A percentile compares a stretch with the other conserved stretches of the same genome.
phyloP scores from a whole-genome alignment of 2,797 vertebrate species.

The Streptopelia turtur region DNA sequence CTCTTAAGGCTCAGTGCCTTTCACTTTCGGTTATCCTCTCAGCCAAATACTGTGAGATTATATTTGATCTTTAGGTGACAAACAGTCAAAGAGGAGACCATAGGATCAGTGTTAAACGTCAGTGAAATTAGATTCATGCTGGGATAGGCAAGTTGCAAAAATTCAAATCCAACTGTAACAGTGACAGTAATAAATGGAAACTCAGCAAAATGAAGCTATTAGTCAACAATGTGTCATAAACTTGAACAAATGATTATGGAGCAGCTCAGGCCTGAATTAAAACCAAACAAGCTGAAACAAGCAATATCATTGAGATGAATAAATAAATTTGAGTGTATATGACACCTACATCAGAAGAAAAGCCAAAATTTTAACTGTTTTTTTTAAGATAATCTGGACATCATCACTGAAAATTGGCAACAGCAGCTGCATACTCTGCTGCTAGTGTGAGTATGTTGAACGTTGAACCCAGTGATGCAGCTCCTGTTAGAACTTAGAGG shows the following conservation, averaged over 20 bases:
- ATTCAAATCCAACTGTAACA: constrained; percentile 33
- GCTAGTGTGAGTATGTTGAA: not conserved
- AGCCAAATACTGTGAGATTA: constrained; percentile 48
- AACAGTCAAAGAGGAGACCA: constrained; percentile 27
- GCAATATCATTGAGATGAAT: not conserved
- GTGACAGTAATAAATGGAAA: constrained; percentile 60
- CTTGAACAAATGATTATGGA: not conserved
- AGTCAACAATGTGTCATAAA: constrained; percentile 46
- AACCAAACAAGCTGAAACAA: constrained; percentile 29
- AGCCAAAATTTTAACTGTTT: not conserved
- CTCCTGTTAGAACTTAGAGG: not conserved
- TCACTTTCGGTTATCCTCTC: constrained; percentile 50
- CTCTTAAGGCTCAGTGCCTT: not conserved
- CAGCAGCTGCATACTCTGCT: not conserved
- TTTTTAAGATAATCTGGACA: constrained; percentile 24
- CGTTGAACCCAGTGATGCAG: not conserved
- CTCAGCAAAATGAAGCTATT: constrained; percentile 57
- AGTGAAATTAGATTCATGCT: constrained; percentile 37
- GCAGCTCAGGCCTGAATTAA: constrained; percentile 18
- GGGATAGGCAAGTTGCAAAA: constrained; percentile 40
- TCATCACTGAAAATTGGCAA: not conserved
- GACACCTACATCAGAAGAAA: not conserved
- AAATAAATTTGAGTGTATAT: not conserved
- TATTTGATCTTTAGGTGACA: constrained; percentile 52
- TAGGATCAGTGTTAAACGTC: constrained; percentile 47